Evolutionary conservation across 2,888 invertebrate genomes (phyloP).

Genomic region (Margaritifera margaritifera): DNA sequence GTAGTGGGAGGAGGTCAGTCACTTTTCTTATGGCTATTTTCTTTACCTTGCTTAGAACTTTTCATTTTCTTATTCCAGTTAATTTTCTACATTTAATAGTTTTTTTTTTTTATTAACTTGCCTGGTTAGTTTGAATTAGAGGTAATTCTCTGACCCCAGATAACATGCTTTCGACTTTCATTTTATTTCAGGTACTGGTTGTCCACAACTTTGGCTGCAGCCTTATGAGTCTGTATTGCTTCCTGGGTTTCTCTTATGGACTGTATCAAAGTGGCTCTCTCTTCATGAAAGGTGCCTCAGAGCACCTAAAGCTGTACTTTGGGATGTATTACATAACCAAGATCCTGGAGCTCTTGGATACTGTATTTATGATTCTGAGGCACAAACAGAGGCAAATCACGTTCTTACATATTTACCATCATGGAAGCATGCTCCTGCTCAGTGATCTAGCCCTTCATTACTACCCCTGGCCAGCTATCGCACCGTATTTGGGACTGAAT

Average conservation of each 20-base stretch:
- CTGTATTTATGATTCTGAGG: conserved; percentile 71
- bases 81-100: not conserved
- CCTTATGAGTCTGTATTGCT: conserved; percentile 53
- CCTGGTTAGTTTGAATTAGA: not conserved
- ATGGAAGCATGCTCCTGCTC: conserved; percentile 68
- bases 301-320: conserved; percentile 48
- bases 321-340: conserved; percentile 66
- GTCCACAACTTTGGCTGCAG: conserved; percentile 67
- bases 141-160: not conserved
- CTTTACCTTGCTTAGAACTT: not conserved
- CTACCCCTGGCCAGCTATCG: conserved; percentile 67
- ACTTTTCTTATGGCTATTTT: too few species aligned
- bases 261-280: conserved; percentile 52
- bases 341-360: conserved; percentile 68
- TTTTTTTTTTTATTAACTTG: not conserved
- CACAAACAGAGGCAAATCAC: conserved; percentile 67
- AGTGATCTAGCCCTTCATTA: conserved; percentile 57
- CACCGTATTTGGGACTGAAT: conserved; percentile 62
- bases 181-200: conserved; percentile 61
- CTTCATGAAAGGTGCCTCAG: conserved; percentile 46
- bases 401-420: conserved; percentile 71
- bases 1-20: too few species aligned
- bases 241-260: conserved; percentile 53
- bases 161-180: not conserved
- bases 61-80: not conserved